These are phyloP conservation scores for Microcaecilia unicolor DNA, from an alignment of 2,797 vertebrate species.

Conservation along the genomic window DNA sequence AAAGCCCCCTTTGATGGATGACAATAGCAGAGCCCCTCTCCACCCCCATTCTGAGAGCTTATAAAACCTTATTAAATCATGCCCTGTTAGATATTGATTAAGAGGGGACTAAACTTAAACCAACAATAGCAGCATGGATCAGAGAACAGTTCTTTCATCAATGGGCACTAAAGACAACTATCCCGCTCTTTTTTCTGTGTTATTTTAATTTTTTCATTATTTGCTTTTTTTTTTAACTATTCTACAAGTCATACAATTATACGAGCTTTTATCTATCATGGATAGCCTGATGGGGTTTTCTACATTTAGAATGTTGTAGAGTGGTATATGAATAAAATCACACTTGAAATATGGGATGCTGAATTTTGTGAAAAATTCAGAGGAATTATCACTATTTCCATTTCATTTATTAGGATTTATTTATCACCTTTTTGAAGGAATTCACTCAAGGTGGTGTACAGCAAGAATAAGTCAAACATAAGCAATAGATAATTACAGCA, in stretches of 20 bases:
- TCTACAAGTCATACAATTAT: conserved; percentile 37
- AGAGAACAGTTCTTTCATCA: conserved; percentile 70
- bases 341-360: conserved; percentile 23
- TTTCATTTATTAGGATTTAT: too few species aligned
- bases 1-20: conserved; percentile 77
- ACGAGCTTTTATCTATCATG: conserved; percentile 20
- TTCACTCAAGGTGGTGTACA: too few species aligned
- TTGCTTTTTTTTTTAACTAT: conserved; percentile 43
- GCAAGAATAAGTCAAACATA: too few species aligned
- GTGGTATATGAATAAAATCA: conserved; percentile 23
- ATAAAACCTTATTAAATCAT: conserved; percentile 92
- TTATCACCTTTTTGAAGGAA: too few species aligned
- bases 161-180: conserved; percentile 58
- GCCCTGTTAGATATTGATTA: conserved; percentile 81
- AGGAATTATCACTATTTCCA: conserved; percentile 30
- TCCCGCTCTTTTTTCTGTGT: conserved; percentile 5
- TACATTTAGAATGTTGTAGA: conserved; percentile 12
- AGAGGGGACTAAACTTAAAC: conserved; percentile 81
- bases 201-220: conserved; percentile 16
- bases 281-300: conserved; percentile 19
- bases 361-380: conserved; percentile 15
- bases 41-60: conserved; percentile 67
- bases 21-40: conserved; percentile 72
- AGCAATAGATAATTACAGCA: too few species aligned
- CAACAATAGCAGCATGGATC: conserved; percentile 75